phyloP scores from a whole-genome alignment of 2,888 invertebrate species.

The Perizoma flavofasciatum region DNA sequence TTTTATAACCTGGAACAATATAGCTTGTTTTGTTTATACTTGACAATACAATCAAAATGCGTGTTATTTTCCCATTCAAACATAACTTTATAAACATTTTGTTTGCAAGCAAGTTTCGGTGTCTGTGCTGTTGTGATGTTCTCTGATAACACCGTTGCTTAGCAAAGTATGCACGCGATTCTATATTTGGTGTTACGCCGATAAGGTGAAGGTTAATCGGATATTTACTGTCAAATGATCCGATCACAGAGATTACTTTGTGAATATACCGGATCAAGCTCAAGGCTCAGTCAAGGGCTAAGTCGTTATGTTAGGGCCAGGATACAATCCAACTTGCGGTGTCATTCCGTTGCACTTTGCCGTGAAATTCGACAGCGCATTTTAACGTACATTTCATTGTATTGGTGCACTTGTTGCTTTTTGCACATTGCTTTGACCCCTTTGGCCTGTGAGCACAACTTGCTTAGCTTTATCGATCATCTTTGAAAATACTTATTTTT shows the following conservation, averaged over 20 bases:
- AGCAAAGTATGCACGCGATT: conserved; percentile 50
- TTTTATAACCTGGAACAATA: neutral
- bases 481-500: no score
- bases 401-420: neutral
- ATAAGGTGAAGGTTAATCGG: conserved; percentile 72
- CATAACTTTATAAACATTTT: conserved; percentile 22
- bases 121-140: conserved; percentile 40
- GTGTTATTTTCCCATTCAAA: neutral
- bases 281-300: neutral
- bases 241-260: conserved; percentile 20
- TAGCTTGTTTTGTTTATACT: conserved; percentile 5
- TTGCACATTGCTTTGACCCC: conserved; percentile 11
- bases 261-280: conserved; percentile 2
- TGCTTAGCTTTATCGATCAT: no score
- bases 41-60: conserved; percentile 1
- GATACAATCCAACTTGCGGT: no score
- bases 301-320: neutral
- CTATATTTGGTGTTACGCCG: conserved; percentile 56
- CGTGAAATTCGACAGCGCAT: no score
- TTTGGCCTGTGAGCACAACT: neutral
- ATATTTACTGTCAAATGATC: conserved; percentile 37
- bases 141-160: conserved; percentile 51
- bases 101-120: conserved; percentile 28
- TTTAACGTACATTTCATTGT: no score
- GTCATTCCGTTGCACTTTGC: no score